These are phyloP conservation scores for Ibidorhyncha struthersii DNA, from an alignment of 2,113 vertebrate genomes.

Conservation along the genomic window DNA sequence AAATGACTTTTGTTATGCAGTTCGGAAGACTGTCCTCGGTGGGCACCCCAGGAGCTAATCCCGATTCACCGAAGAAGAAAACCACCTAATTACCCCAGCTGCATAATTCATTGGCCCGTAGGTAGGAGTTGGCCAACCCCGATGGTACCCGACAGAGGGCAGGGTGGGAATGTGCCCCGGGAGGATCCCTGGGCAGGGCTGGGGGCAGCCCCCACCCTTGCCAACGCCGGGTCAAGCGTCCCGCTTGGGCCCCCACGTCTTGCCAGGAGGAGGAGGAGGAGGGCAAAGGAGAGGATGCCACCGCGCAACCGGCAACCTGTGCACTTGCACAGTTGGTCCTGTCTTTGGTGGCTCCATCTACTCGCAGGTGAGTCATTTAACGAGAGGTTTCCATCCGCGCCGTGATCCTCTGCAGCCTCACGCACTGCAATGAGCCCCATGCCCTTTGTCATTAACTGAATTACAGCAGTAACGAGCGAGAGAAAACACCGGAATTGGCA, in stretches of 20 bases:
- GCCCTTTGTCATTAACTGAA: background rate
- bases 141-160: too few relatives aligned
- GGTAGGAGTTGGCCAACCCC: background rate
- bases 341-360: background rate
- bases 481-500: background rate
- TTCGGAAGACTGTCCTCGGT: constrained; percentile 5
- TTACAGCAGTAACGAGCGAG: background rate
- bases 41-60: constrained; percentile 2
- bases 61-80: constrained; percentile 38
- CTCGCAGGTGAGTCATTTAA: background rate
- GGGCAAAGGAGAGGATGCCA: background rate
- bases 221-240: background rate
- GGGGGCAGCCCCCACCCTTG: background rate
- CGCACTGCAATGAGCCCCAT: background rate
- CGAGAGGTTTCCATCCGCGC: background rate
- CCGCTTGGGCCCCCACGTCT: rapidly evolving
- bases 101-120: constrained; percentile 28
- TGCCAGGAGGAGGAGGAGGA: background rate
- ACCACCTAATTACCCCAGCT: constrained; percentile 30
- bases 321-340: background rate
- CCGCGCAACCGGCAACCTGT: background rate
- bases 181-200: background rate
- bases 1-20: constrained; percentile 11
- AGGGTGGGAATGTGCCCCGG: background rate
- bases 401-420: background rate